Evolutionary conservation across 2,888 invertebrate genomes (phyloP).

Genomic region (Melipona beecheii): DNA sequence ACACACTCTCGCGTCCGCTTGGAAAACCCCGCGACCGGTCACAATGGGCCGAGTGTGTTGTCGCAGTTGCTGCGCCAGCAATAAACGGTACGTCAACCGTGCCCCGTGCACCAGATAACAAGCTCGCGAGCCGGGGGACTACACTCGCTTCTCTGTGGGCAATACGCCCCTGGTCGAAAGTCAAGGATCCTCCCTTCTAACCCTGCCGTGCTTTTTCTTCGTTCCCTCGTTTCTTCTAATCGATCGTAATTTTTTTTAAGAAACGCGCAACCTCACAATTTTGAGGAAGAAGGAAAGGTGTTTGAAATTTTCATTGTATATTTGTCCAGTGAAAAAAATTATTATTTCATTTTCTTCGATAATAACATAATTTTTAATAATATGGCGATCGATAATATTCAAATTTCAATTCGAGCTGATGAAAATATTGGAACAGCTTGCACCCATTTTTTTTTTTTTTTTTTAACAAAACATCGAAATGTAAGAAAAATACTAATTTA

Average conservation of each 20-base stretch:
- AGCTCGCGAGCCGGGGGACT: constrained; percentile 58
- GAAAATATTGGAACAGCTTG: no score
- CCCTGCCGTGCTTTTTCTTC: background rate
- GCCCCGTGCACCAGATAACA: constrained; percentile 70
- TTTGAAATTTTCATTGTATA: no score
- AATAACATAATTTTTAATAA: no score
- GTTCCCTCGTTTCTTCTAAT: background rate
- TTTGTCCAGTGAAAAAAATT: no score
- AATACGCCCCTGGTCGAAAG: background rate
- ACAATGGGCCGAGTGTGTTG: constrained; percentile 56
- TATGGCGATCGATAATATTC: no score
- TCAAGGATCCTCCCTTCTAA: background rate
- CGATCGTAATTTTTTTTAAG: background rate
- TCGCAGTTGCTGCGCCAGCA: constrained; percentile 60
- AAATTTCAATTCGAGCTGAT: no score
- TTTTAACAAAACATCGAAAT: no score
- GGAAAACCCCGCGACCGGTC: constrained; percentile 45
- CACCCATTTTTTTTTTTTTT: no score
- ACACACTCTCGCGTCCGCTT: constrained; percentile 27
- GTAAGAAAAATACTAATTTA: no score
- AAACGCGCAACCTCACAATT: no score
- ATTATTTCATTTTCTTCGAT: no score
- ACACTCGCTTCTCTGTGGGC: constrained; percentile 28
- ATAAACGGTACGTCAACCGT: constrained; percentile 70
- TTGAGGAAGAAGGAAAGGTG: background rate